Conservation (phyloP, 1,140 invertebrate genomes). For the Lysiphlebus fabarum region DNA sequence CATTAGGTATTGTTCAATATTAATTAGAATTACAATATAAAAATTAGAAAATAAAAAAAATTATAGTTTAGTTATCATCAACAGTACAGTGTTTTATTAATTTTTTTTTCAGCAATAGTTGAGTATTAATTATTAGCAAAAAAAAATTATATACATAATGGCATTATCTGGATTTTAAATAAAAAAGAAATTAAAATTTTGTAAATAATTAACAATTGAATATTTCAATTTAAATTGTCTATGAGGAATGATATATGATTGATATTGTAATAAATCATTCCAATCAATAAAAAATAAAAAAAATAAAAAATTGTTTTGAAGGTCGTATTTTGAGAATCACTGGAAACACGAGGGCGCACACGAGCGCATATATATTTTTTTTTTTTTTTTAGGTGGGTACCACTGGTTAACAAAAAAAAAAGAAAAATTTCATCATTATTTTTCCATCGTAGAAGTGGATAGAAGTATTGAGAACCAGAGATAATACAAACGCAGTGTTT, state of each 20-base stretch:
- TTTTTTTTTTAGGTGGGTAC: neutral
- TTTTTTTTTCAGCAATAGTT: neutral
- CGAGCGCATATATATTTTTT: neutral
- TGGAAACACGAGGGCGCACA: too few relatives aligned
- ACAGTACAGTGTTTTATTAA: neutral
- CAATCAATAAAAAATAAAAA: constrained; percentile 8
- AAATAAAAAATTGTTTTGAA: neutral
- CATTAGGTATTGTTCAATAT: too few relatives aligned
- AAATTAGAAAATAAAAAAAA: too few relatives aligned
- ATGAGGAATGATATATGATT: constrained; percentile 13
- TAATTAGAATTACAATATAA: too few relatives aligned
- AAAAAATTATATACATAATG: constrained; percentile 3
- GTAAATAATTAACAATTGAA: neutral
- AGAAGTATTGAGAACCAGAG: too few relatives aligned
- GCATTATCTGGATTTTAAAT: constrained; percentile 13
- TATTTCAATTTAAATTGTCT: neutral
- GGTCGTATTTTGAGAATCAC: too few relatives aligned
- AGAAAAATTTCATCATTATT: neutral
- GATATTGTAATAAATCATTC: constrained; percentile 14
- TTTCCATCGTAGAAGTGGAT: too few relatives aligned
- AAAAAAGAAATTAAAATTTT: constrained; percentile 1
- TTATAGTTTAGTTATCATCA: too few relatives aligned
- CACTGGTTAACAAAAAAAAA: too few relatives aligned
- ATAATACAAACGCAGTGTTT: too few relatives aligned
- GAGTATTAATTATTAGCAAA: neutral